phyloP scores from a whole-genome alignment of 2,888 invertebrate species.

The Oeneis ivallda region DNA sequence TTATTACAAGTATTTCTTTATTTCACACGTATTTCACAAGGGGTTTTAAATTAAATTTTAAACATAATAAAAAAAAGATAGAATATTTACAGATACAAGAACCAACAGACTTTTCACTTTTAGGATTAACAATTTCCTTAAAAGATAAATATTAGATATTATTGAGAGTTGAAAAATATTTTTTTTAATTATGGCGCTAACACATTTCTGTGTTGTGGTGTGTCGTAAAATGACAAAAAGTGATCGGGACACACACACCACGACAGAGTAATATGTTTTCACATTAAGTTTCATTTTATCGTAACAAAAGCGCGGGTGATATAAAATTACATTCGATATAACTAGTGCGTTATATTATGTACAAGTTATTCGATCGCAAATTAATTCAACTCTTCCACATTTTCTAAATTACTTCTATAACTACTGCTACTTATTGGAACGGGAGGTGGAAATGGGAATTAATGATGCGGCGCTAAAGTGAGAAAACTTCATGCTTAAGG shows the following conservation, averaged over 20 bases:
- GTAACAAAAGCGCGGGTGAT: slow-evolving; percentile 26
- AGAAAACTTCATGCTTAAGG: no score
- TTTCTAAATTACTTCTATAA: slow-evolving; percentile 26
- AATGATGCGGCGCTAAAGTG: not conserved
- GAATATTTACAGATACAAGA: slow-evolving; percentile 77
- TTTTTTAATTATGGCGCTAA: no score
- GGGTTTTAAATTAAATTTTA: slow-evolving; percentile 66
- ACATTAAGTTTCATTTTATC: slow-evolving; percentile 37
- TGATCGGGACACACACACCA: no score
- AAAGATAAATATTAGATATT: no score
- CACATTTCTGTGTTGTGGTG: no score
- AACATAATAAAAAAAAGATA: slow-evolving; percentile 67
- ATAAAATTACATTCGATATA: slow-evolving; percentile 30
- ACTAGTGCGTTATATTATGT: slow-evolving; percentile 24
- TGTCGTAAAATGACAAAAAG: no score
- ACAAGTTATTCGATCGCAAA: slow-evolving; percentile 23
- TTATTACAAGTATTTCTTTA: slow-evolving; percentile 77
- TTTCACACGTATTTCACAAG: slow-evolving; percentile 79
- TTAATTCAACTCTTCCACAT: slow-evolving; percentile 25
- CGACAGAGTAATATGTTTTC: not conserved
- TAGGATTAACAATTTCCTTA: slow-evolving; percentile 66
- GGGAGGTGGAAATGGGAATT: not conserved
- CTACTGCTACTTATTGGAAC: slow-evolving; percentile 18
- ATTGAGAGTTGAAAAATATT: no score
- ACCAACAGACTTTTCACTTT: slow-evolving; percentile 73